Evolutionary conservation across 2,113 vertebrate genomes (phyloP), one percentile per base, ranked within the genome.

Genomic region (Syngnathus floridae): DNA sequence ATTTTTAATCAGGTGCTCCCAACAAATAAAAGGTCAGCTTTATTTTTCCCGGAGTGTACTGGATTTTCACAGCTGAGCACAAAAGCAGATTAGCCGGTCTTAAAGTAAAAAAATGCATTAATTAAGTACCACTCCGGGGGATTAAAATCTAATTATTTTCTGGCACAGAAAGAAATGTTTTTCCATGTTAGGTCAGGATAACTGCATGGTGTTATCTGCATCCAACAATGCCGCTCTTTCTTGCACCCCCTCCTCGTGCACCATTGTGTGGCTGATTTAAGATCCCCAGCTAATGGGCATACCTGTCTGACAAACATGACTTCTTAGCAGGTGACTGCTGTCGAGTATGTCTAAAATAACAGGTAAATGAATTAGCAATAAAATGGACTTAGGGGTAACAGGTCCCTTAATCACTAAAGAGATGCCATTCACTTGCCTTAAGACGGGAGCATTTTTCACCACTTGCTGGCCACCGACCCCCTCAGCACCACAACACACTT

Each of bases 291-390:
- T 95, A 95, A 96, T 95, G 92, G 93, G 92, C 91, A 88, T 90
- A 92, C 90, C 90, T 81, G 89, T 93, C 92, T 95, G 94, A 93
- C 95, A 96, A 94, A 95, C 95, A 94, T 91, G 94, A 92, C 92
- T 91, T 94, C 95, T 91, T 95, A 93, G 95, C 94, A 94, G 95
- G 95, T 94, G 93, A 93, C 93, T 93, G 91, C 90, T 92, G 90
- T 94, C 93, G 92, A 92, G 93, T 94, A 89, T 89, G 90, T 95
- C 94, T 94, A 93, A 95, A 95, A 95, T 93, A 94, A 95, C 93
- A 94, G 94, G 93, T 96, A 95, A 95, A 96, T 96, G 94, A 98
- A 96, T 97, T 95, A 96, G 95, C 95, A 95, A 97, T 95, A 93
- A 95, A 94, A 94, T 92, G 94, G 95, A 94, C 95, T 96, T 93